Evolutionary conservation across 2,797 vertebrate genomes (phyloP), one percentile per base, ranked within the genome.

Genomic region (Cyclura pinguis): DNA sequence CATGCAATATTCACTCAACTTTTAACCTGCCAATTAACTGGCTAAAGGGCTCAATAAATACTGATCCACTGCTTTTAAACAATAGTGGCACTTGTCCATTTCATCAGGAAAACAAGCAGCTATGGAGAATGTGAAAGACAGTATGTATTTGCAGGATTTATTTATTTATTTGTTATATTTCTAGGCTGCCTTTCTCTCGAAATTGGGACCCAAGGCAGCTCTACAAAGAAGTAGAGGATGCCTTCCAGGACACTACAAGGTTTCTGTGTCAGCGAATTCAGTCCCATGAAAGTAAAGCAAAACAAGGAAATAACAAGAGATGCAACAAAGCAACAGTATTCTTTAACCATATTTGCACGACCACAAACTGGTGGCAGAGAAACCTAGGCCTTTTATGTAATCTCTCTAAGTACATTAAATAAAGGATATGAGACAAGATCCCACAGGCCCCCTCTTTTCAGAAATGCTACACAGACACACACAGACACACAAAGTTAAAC

Each of bases 401-500:
- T 5, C 82, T 62, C 81, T 4, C 76, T 38, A 22, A 93, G 18
- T 42, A 85, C 55, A 87, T 52, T 82, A 92, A 85, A 84, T 89
- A 93, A 20, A 64, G 24, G 2, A 2, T 20, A 87, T 0, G 0
- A 12, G 10, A 55, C 42, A 78, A 22, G 24, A 52, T 86, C 29
- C 64, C 0, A 0, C 10, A 77, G 52, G 57, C 92, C 57, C 85
- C 93, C 89, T 93, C 67, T 92, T 92, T 93, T 90, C 86, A 89
- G 32, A 91, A 94, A 93, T 90, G 87, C 47, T 50, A 78, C 1
- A 76, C 2, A 38, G 20, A 38, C 73, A 78, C 72, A 27, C 81
- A 32, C 67, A 32, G 2, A 13, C 67, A 88, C 86, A 85, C 74
- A 82, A 91, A 82, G 86, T 93, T 81, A 97, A 96, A 96, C 62